Evolutionary conservation across 2,888 invertebrate genomes (phyloP), one percentile per base, ranked within the genome.

Genomic region (Bombylius discolor): DNA sequence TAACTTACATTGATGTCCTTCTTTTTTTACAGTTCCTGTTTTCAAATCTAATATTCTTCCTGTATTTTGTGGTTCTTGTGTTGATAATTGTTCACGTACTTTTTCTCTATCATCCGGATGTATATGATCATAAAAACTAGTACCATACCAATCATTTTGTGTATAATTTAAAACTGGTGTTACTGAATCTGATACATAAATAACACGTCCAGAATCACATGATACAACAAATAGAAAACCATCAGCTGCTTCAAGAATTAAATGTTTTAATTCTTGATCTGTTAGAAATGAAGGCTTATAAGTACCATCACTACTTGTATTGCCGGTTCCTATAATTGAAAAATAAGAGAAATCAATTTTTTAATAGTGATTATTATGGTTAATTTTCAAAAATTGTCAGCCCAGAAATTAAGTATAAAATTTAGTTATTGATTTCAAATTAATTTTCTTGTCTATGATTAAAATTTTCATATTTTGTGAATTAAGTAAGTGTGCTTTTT

Each of bases 251-350:
- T 99, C 99, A 62, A 99, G 79, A 64, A 99, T 98, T 65, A 99
- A 81, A 78, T 99, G 98, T 74, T 99, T 99, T 62, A 99, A 77
- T 75, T 99, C 99, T 76, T 99, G 97, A 76, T 99, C 99, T 55
- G 98, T 98, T 59, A 99, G 80, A 75, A 99, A 99, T 13, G 97
- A 97, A 32, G 99, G 99, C 71, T 98, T 98, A 76, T 96, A 99
- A 5, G 95, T 90, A 53, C 95, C 95, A 76, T 97, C 96, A 49
- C 87, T 86, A 63, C 88, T 90, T n/a, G 96, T 95, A 73, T 97
- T 96, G 48, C 96, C 96, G 45, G 96, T 95, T 63, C 93, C 93
- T 91, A 71, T 71, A 75, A 42, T 51, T 45, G n/a, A 13, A 44
- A 51, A 31, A 23, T 23, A 32, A 55, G 47, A 39, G 8, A 49